Percentiles rank a stretch among this genome's conserved stretches.
phyloP scores from a whole-genome alignment of 2,113 vertebrate genomes.

The Ranitomeya variabilis region DNA sequence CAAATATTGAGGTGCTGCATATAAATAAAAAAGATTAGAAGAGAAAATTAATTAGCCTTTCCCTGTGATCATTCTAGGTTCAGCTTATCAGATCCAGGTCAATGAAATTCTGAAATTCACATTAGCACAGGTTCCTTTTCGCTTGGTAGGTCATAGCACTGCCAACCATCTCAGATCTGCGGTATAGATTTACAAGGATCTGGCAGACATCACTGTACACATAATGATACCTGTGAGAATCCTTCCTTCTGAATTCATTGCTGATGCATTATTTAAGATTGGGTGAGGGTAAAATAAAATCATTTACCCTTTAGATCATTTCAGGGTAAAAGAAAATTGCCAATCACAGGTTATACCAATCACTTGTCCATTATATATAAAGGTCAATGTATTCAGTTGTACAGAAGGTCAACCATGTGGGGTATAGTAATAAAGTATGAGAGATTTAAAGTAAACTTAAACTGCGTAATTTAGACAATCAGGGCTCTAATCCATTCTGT shows the following conservation, averaged over 20 bases:
- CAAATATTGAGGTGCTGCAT: slow-evolving; percentile 31
- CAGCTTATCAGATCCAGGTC: slow-evolving; percentile 63
- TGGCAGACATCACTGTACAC: slow-evolving; percentile 8
- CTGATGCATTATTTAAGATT: slow-evolving; percentile 36
- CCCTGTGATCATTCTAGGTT: slow-evolving; percentile 63
- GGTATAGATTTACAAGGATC: slow-evolving; percentile 56
- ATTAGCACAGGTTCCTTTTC: slow-evolving; percentile 47
- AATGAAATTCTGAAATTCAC: slow-evolving; percentile 61
- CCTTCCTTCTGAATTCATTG: background rate
- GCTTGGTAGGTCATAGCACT: slow-evolving; percentile 31
- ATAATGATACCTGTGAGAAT: slow-evolving; percentile 56
- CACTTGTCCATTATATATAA: background rate
- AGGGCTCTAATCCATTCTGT: too few species aligned
- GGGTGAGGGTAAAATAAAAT: slow-evolving; percentile 10
- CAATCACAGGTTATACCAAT: background rate
- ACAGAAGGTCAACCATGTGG: background rate
- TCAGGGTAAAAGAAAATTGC: background rate
- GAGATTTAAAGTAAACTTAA: background rate
- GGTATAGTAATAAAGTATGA: background rate
- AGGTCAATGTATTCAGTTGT: background rate
- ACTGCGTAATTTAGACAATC: too few species aligned
- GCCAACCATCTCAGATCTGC: slow-evolving; percentile 49
- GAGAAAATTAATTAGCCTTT: slow-evolving; percentile 66
- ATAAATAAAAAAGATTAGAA: slow-evolving; percentile 58
- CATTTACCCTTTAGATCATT: slow-evolving; percentile 8